Evolutionary conservation across 2,113 vertebrate species (phyloP).

Genomic region (Spilogale gracilis): DNA sequence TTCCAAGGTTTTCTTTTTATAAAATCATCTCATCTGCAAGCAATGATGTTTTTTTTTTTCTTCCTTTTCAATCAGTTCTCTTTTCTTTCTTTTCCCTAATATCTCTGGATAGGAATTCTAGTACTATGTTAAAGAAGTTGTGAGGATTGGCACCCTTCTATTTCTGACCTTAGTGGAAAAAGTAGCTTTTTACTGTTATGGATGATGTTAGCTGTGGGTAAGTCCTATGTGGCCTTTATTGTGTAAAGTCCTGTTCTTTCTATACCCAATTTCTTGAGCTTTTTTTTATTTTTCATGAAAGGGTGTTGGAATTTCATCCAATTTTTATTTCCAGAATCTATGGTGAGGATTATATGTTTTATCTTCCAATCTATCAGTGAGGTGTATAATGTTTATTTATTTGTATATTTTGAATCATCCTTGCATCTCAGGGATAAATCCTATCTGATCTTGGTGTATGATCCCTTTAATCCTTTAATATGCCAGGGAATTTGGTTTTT

Average conservation of each 20-base stretch:
- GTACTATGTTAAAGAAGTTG: background rate
- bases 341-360: background rate
- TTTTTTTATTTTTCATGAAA: background rate
- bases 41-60: background rate
- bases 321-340: background rate
- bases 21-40: background rate
- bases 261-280: background rate
- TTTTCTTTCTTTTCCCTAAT: background rate
- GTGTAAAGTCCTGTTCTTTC: background rate
- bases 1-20: background rate
- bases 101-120: background rate
- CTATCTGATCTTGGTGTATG: background rate
- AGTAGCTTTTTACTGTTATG: background rate
- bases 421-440: background rate
- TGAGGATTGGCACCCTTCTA: background rate
- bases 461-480: background rate
- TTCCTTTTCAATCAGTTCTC: background rate
- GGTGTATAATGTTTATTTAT: background rate
- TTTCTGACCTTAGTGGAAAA: background rate
- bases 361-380: background rate
- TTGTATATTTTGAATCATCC: background rate
- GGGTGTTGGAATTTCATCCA: background rate
- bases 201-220: background rate
- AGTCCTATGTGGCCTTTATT: background rate
- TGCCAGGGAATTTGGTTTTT: background rate